A percentile compares a stretch with the other conserved stretches of the same genome.
phyloP scores from a whole-genome alignment of 2,113 vertebrate genomes.

The Drymodes brunneopygia region DNA sequence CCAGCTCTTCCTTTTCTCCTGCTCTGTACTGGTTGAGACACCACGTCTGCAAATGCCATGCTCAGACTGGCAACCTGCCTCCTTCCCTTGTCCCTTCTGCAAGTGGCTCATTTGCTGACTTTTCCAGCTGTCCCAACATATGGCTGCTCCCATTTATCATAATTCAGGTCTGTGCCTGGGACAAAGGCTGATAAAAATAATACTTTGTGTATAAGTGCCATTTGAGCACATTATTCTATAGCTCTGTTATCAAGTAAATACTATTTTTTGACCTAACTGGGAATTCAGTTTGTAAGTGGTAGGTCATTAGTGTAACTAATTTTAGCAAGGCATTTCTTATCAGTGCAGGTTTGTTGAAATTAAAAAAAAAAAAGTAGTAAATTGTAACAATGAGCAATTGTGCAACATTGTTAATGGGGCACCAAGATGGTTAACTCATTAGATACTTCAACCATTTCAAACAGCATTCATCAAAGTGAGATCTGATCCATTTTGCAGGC shows the following conservation, averaged over 20 bases:
- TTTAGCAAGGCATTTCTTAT: not conserved
- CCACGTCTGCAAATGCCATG: not conserved
- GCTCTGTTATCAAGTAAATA: not conserved
- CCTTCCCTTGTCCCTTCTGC: not conserved
- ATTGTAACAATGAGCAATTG: not conserved
- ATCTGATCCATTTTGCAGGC: not conserved
- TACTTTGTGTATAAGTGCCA: not conserved
- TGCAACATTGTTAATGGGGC: not conserved
- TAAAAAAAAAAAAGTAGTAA: not conserved
- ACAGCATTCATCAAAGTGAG: not conserved
- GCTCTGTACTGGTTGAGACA: not conserved
- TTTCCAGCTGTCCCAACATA: not conserved
- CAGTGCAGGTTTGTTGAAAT: not conserved
- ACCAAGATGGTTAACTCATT: not conserved
- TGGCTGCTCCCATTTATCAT: not conserved
- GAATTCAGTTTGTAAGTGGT: not conserved
- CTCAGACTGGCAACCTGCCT: not conserved
- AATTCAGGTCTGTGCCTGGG: not conserved
- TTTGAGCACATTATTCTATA: not conserved
- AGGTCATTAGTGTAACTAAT: not conserved
- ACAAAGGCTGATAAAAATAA: not conserved
- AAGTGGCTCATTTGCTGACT: not conserved
- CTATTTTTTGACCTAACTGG: not conserved
- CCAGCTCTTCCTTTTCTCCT: not conserved
- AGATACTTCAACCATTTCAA: not conserved